phyloP scores from a whole-genome alignment of 2,797 vertebrate genomes.

The Meda fulgida region DNA sequence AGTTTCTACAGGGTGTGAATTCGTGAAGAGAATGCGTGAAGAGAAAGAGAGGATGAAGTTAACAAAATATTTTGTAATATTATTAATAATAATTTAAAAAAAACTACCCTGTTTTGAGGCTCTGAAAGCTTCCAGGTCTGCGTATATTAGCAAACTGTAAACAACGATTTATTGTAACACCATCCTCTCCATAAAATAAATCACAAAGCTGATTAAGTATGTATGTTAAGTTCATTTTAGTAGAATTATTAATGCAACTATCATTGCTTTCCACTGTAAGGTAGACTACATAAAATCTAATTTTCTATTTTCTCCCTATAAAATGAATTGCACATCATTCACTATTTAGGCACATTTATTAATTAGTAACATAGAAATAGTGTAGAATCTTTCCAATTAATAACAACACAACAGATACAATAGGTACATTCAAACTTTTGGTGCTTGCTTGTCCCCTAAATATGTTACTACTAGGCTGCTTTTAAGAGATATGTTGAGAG shows the following conservation, averaged over 20 bases:
- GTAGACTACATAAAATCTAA: background rate
- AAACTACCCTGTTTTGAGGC: background rate
- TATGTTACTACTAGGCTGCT: background rate
- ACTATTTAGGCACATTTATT: background rate
- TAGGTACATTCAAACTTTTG: background rate
- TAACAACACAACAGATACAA: background rate
- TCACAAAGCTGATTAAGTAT: background rate
- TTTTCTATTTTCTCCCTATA: background rate
- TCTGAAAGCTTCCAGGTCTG: background rate
- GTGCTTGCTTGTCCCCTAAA: background rate
- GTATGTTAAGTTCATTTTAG: background rate
- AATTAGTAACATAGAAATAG: background rate
- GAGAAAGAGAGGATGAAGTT: constrained; percentile 62
- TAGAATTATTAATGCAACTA: background rate
- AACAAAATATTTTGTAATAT: background rate
- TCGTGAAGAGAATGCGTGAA: no score
- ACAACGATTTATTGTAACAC: background rate
- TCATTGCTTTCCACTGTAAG: background rate
- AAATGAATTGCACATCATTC: background rate
- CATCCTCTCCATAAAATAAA: background rate
- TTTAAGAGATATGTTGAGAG: background rate
- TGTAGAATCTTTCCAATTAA: background rate
- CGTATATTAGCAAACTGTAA: background rate
- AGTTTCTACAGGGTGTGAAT: constrained; percentile 76
- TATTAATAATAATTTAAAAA: background rate